These are phyloP conservation scores for Ichneumon xanthorius DNA, from an alignment of 2,888 invertebrate species.

Conservation along the genomic window DNA sequence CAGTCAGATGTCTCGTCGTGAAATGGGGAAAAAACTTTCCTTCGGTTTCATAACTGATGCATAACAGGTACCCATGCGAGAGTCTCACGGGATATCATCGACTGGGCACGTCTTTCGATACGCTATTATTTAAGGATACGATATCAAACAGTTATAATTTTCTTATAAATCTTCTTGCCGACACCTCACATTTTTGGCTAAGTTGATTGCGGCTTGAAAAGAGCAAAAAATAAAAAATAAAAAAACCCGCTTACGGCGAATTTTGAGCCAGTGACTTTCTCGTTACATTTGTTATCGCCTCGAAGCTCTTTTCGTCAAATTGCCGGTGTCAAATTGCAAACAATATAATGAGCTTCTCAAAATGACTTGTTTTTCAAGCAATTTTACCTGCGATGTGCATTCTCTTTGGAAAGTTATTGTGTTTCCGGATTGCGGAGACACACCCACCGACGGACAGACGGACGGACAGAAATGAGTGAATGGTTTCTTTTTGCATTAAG, in stretches of 20 bases:
- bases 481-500: too few species aligned
- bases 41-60: constrained; percentile 69
- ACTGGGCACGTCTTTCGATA: constrained; percentile 34
- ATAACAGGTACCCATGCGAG: constrained; percentile 59
- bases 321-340: too few species aligned
- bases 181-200: background rate
- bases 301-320: too few species aligned
- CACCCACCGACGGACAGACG: too few species aligned
- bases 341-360: too few species aligned
- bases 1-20: constrained; percentile 24
- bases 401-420: too few species aligned
- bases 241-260: background rate
- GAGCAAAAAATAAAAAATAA: constrained; percentile 7
- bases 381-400: too few species aligned
- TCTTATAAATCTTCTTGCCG: constrained; percentile 7
- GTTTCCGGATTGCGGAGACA: too few species aligned
- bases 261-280: too few species aligned
- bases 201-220: background rate
- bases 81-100: constrained; percentile 46
- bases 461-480: too few species aligned
- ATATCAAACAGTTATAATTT: constrained; percentile 39
- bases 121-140: constrained; percentile 42
- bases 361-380: too few species aligned
- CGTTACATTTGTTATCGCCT: too few species aligned
- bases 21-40: constrained; percentile 66